A percentile compares a stretch with the other conserved stretches of the same genome.
Conservation (phyloP, 2,888 invertebrate genomes). For the Amorpha juglandis region DNA sequence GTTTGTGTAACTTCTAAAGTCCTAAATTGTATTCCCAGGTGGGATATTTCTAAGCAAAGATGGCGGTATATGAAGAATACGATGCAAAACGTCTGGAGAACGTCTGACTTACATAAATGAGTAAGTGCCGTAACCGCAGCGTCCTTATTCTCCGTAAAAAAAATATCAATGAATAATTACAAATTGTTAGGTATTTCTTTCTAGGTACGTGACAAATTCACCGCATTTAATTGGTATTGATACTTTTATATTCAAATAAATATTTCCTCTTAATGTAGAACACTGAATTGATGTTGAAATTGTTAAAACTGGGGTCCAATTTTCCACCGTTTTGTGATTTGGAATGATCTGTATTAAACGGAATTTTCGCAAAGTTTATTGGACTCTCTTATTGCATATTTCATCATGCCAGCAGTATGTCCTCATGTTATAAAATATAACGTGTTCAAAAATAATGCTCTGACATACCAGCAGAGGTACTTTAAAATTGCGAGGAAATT, state of each 20-base stretch:
- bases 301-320: neutral
- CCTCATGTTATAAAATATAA: too few species aligned
- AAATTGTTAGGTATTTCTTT: neutral
- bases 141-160: neutral
- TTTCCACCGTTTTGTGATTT: neutral
- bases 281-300: neutral
- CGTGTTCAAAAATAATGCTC: too few species aligned
- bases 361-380: too few species aligned
- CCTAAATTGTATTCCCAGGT: too few species aligned
- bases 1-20: too few species aligned
- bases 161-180: slow-evolving; percentile 5
- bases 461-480: too few species aligned
- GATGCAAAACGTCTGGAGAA: neutral
- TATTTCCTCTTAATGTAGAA: neutral
- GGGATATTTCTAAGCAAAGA: too few species aligned
- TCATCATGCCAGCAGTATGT: too few species aligned
- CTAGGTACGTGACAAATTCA: slow-evolving; percentile 6
- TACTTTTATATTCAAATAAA: neutral
- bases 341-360: too few species aligned
- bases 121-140: neutral
- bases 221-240: slow-evolving; percentile 15
- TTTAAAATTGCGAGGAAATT: too few species aligned
- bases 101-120: slow-evolving; percentile 15
- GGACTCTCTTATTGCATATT: too few species aligned
- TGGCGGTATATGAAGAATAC: too few species aligned